Percentiles rank a stretch among this genome's conserved stretches.
These are phyloP conservation scores for Chauna torquata DNA, from an alignment of 2,113 vertebrate genomes.

Conservation along the genomic window DNA sequence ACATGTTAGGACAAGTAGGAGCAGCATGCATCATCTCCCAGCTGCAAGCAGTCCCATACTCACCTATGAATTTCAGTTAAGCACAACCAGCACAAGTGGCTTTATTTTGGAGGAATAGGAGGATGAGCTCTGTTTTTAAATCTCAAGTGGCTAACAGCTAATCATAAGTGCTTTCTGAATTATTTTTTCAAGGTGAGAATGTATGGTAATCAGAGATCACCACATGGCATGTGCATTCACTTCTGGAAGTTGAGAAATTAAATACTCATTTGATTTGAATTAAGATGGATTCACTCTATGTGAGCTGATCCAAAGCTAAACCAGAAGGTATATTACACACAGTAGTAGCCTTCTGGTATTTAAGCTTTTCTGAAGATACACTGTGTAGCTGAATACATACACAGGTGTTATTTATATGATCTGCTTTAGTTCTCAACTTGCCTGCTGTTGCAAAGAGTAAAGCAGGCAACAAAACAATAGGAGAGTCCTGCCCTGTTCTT, in stretches of 20 bases:
- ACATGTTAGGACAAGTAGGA: rapidly evolving
- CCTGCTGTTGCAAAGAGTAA: too few relatives aligned
- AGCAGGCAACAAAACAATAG: rapidly evolving
- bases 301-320: constrained; percentile 48
- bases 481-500: background rate
- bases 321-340: background rate
- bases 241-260: constrained; percentile 73
- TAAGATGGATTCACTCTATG: constrained; percentile 56
- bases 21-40: background rate
- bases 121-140: background rate
- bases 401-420: rapidly evolving
- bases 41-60: background rate
- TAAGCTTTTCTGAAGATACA: background rate
- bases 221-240: background rate
- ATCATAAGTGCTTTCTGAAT: background rate
- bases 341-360: background rate
- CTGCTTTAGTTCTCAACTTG: background rate
- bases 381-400: too few relatives aligned
- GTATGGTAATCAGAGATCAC: constrained; percentile 40
- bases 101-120: background rate
- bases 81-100: background rate
- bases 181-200: constrained; percentile 10
- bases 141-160: background rate
- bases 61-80: background rate
- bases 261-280: constrained; percentile 71